Evolutionary conservation across 2,113 vertebrate species (phyloP).

Genomic region (Indri indri): DNA sequence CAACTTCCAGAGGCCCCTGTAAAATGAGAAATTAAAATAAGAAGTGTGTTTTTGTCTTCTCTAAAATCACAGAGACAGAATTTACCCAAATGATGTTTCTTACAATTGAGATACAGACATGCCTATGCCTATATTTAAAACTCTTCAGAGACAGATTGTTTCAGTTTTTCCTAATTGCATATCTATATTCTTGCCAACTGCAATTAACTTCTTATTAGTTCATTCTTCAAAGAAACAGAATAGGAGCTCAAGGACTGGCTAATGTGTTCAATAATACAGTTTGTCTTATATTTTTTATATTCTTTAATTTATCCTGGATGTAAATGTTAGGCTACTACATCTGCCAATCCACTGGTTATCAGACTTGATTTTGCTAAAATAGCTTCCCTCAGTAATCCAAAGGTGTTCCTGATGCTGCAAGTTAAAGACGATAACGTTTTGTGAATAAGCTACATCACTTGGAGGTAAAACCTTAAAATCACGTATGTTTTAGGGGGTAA

Average conservation of each 20-base stretch:
- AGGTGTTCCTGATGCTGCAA: background rate
- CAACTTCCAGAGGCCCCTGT: conserved; percentile 97
- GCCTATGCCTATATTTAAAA: background rate
- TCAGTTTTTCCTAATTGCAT: background rate
- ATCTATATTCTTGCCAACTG: background rate
- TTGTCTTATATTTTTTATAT: background rate
- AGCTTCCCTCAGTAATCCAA: background rate
- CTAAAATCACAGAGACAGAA: background rate
- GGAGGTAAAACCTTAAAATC: background rate
- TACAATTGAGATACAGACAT: background rate
- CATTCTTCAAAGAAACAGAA: conserved; percentile 3
- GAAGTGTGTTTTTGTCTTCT: background rate
- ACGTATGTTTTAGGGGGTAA: background rate
- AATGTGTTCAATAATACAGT: background rate
- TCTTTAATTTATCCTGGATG: background rate
- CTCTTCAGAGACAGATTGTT: background rate
- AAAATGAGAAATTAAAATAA: conserved; percentile 50
- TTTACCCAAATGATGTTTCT: background rate
- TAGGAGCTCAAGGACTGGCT: background rate
- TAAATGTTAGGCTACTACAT: background rate
- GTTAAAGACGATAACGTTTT: conserved; percentile 2
- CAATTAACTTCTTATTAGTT: background rate
- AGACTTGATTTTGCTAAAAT: conserved; percentile 13
- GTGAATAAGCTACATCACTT: background rate
- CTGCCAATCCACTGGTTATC: background rate